Evolutionary conservation across 23 tunicate genomes (phyloP), one percentile per base, ranked within the genome.

Genomic region (Aplidium turbinatum): DNA sequence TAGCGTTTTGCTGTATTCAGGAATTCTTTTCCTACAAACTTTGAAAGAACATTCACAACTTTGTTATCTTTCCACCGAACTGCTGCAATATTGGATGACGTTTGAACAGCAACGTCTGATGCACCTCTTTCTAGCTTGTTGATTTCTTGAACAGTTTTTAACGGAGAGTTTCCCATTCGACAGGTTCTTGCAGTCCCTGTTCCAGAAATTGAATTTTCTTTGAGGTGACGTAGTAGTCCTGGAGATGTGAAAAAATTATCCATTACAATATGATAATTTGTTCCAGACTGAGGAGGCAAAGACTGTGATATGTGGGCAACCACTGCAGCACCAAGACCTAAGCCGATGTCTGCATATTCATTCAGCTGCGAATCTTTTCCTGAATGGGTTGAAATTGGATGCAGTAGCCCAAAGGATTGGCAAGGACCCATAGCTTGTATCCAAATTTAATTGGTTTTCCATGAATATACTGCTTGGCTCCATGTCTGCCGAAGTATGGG

Each of bases 381-480:
- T 3, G 23, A 5, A 65, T 65, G 38, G 72, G 72, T 4, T 28
- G 27, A 38, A 65, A 65, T 18, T 36, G 50, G 38, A 35, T 5
- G 22, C 48, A 35, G 72, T 65, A 65, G 11, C 72, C 72, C 23
- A 65, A 11, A 3, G 51, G 72, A 3, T 18, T 65, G 36, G 48
- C 72, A 25, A 35, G 30, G 3, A 35, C 48, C 72, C 72, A 65
- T 4, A 65, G 50, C 50, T 65, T 65, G 9, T 36, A 65, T 6
- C 72, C 48, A 65, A 65, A 65, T 7, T 36, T 35, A 36, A 35
- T 65, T 18, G 72, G 72, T 65, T 65, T 65, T 19, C 72, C 72
- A 35, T 36, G 5, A 21, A 65, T 65, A 5, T 65, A 35, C 38
- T 65, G 72, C 27, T 65, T 65, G 50, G 51, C 48, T 3, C 72